Conservation (phyloP, 2,888 invertebrate genomes). For the Latheticus oryzae region DNA sequence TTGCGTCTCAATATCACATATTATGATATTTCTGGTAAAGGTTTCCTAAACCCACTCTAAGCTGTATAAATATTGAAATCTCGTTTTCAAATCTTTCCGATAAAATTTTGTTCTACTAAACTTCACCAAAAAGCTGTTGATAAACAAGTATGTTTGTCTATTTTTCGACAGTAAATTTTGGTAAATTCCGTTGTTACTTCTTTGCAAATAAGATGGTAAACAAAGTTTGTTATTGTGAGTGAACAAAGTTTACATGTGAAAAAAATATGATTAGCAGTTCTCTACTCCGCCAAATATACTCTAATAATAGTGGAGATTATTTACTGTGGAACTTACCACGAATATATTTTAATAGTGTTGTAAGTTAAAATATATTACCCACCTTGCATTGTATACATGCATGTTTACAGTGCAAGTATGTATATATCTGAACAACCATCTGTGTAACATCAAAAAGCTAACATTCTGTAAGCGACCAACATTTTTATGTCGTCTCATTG, state of each 20-base stretch:
- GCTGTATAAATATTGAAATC: no score
- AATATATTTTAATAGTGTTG: slow-evolving; percentile 18
- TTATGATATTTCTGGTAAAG: no score
- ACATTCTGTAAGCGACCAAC: not conserved
- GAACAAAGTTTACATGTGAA: slow-evolving; percentile 13
- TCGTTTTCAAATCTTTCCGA: no score
- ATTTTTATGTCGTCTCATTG: slow-evolving; percentile 16
- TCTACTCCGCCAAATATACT: not conserved
- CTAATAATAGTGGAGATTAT: slow-evolving; percentile 20
- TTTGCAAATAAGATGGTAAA: no score
- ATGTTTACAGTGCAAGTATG: no score
- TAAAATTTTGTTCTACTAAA: no score
- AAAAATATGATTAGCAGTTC: slow-evolving; percentile 19
- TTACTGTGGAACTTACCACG: slow-evolving; percentile 10
- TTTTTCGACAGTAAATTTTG: no score
- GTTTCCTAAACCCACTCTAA: no score
- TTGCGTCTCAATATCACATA: no score
- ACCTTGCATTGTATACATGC: slow-evolving; percentile 17
- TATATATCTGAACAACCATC: slow-evolving; percentile 17
- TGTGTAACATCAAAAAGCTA: slow-evolving; percentile 18
- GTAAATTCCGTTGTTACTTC: no score
- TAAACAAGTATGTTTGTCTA: no score
- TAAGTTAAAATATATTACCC: slow-evolving; percentile 19
- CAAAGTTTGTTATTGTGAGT: slow-evolving; percentile 8
- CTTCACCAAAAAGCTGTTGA: no score